Conservation (phyloP, 2,113 vertebrate species). For the Orycteropus afer region DNA sequence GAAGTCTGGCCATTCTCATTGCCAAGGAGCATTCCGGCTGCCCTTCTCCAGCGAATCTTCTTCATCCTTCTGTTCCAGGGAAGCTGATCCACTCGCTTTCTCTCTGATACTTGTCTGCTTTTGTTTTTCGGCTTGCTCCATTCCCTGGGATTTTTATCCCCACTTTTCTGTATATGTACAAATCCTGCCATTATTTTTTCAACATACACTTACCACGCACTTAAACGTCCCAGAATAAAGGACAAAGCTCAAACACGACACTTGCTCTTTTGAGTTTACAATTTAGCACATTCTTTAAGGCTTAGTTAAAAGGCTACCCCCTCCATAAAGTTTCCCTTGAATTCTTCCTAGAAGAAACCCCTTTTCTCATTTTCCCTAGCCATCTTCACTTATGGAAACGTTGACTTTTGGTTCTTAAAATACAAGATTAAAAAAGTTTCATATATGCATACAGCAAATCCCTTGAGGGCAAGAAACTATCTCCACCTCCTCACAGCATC, state of each 20-base stretch:
- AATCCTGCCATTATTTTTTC: conserved; percentile 7
- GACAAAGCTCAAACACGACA: conserved; percentile 12
- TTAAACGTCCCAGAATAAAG: not conserved
- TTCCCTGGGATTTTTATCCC: not conserved
- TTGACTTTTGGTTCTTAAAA: conserved; percentile 38
- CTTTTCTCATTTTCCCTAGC: not conserved
- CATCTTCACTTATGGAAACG: not conserved
- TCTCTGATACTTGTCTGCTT: not conserved
- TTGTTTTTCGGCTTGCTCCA: not conserved
- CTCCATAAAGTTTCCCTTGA: conserved; percentile 5
- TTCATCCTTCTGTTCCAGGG: conserved; percentile 15
- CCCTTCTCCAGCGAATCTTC: not conserved
- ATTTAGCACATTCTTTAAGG: not conserved
- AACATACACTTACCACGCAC: not conserved
- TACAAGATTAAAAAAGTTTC: not conserved
- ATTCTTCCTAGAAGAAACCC: conserved; percentile 25
- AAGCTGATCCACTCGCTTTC: conserved; percentile 16
- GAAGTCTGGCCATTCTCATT: no score
- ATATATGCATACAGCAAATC: not conserved
- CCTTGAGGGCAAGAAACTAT: conserved; percentile 28
- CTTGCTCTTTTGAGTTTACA: conserved; percentile 19
- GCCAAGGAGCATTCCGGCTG: no score
- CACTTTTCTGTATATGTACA: not conserved
- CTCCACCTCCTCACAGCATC: not conserved
- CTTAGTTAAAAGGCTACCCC: not conserved